Evolutionary conservation across 2,113 vertebrate species (phyloP), one percentile per base, ranked within the genome.

Genomic region (Sinosuthora webbiana): DNA sequence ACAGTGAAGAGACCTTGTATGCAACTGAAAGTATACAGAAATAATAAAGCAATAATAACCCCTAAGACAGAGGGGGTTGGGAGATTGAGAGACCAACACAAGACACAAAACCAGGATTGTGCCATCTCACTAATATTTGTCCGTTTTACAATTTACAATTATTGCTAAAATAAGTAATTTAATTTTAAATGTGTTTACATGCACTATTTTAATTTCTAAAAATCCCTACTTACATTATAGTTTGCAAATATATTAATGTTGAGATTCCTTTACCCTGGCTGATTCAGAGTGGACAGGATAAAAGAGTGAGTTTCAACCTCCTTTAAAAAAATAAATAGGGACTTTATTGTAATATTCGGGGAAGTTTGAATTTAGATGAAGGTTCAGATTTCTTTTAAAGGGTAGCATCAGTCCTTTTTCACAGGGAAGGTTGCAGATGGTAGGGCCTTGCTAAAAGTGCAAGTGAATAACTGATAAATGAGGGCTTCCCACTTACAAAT

Each of bases 391-490:
- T 89, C 53, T 94, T 88, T 60, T 42, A 73, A 18, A 90, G 64
- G 73, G 56, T 79, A 84, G 52, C 68, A 83, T 86, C 73, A 75
- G 25, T 50, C 76, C 41, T 45, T 24, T 84, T 90, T 83, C 65
- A 50, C 45, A 83, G 70, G 59, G 55, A 69, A 47, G 47, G 65
- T n/a, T 92, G 73, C 86, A 93, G 93, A 83, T 96, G 94, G 89
- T 73, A 89, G 73, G 73, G 64, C 92, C 79, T 71, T 86, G 73
- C 73, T 87, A 68, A 94, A 96, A 90, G 52, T 88, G 49, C 76
- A 90, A 91, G 52, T 81, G 94, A 96, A 89, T 95, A 94, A 59
- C 83, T 96, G 83, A 89, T 95, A 96, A 93, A 92, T 62, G 73
- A 94, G 87, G 88, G 81, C 89, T 95, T 97, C 67, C 85, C 78